These are phyloP conservation scores for Platalea minor DNA, from an alignment of 2,797 vertebrate genomes.

Conservation along the genomic window DNA sequence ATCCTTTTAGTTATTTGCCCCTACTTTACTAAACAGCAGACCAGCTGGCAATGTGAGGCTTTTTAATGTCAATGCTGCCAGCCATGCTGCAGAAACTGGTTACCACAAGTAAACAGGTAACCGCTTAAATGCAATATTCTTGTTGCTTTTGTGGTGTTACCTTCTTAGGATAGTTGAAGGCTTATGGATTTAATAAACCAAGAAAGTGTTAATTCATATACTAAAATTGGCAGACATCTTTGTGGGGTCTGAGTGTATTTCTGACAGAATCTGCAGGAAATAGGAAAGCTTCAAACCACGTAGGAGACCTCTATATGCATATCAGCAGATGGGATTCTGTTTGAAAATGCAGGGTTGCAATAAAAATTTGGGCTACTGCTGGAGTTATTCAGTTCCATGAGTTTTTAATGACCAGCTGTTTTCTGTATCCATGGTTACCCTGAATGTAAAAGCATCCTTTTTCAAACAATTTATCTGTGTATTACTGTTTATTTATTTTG, in stretches of 20 bases:
- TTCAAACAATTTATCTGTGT: not conserved
- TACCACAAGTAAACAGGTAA: not conserved
- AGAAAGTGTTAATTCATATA: not conserved
- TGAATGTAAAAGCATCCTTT: not conserved
- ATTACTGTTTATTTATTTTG: not conserved
- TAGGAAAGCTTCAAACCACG: slow-evolving; percentile 13
- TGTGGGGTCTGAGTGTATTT: not conserved
- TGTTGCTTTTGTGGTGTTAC: not conserved
- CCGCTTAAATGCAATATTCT: not conserved
- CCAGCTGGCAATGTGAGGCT: not conserved
- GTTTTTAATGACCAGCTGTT: slow-evolving; percentile 35
- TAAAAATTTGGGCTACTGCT: slow-evolving; percentile 18
- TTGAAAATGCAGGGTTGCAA: slow-evolving; percentile 21
- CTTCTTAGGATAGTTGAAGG: not conserved
- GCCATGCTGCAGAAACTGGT: not conserved
- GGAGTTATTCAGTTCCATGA: not conserved
- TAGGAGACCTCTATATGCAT: not conserved
- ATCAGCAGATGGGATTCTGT: slow-evolving; percentile 21
- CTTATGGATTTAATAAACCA: not conserved
- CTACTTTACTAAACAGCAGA: not conserved
- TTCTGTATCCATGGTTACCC: not conserved
- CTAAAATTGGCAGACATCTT: not conserved
- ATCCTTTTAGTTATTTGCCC: not conserved
- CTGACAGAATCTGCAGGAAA: not conserved
- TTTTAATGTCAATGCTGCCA: not conserved